These are phyloP conservation scores for Gymnocypris eckloni DNA, from an alignment of 2,797 vertebrate species.

Conservation along the genomic window DNA sequence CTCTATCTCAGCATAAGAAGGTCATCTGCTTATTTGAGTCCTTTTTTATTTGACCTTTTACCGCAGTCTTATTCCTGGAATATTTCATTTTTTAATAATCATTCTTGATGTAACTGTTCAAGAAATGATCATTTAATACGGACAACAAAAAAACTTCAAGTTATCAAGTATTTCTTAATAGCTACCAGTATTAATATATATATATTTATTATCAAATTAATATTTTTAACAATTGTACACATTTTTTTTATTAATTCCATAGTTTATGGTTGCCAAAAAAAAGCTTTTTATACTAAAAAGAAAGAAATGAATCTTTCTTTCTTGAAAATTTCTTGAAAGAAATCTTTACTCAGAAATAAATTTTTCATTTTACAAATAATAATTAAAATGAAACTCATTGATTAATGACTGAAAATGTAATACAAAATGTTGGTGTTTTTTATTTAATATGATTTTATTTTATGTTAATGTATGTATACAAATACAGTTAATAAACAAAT, in stretches of 20 bases:
- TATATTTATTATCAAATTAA: not conserved
- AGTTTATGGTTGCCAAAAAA: not conserved
- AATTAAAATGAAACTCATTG: not conserved
- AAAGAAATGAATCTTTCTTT: too few species aligned
- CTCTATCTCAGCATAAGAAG: not conserved
- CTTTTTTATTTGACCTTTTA: conserved; percentile 14
- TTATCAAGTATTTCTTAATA: not conserved
- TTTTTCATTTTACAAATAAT: not conserved
- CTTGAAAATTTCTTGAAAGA: too few species aligned
- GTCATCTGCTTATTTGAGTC: conserved; percentile 12
- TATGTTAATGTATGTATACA: too few species aligned
- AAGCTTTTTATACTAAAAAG: not conserved
- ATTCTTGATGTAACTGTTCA: not conserved
- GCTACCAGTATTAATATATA: not conserved
- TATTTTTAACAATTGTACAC: not conserved
- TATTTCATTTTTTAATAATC: not conserved
- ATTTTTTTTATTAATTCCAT: not conserved
- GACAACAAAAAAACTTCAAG: too few species aligned
- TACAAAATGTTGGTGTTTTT: not conserved
- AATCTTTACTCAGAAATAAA: too few species aligned
- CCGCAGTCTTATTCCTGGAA: not conserved
- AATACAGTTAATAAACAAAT: too few species aligned
- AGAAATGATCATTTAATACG: not conserved
- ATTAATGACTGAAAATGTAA: too few species aligned
- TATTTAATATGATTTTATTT: not conserved